Evolutionary conservation across 2,888 invertebrate species (phyloP), one percentile per base, ranked within the genome.

Genomic region (Drosophila flavopinicola): DNA sequence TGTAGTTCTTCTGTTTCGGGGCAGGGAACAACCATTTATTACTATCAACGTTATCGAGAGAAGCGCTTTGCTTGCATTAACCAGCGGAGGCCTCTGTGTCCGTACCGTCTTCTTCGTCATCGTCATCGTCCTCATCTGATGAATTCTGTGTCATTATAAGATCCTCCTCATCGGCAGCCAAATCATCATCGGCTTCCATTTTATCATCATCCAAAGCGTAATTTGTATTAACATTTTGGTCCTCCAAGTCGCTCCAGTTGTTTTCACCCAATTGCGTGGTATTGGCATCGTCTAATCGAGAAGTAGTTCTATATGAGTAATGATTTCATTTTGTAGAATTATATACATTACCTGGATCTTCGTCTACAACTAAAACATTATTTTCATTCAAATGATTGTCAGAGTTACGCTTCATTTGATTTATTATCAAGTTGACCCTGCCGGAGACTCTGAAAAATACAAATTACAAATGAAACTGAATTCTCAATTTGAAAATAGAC

Each of bases 321-420:
- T 5, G 6, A 0, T 9, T 30, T 5, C 3, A 7, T 5, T 24
- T 35, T 27, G 6, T 23, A 9, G n/a, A 6, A 10, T 17, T 20
- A 20, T 6, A 7, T 33, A 49, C 58, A 23, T 56, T 75, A 91
- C 90, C 89, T 68, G 84, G 48, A 29, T 71, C 84, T 48, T 91
- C 91, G 23, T 91, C 85, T 48, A 89, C 85, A 10, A 89, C 68
- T 15, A 91, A 56, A 6, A 83, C 84, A 69, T 90, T 88, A 25
- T 86, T 83, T 59, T 76, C 87, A 59, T 89, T 88, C 7, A 91
- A 66, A 33, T 69, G 74, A 11, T 89, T 89, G 25, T 87, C 86
- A 1, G 82, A 76, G 64, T 91, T 91, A 1, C 88, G 85, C 63
- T 89, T 88, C 59, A 91, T 91, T 85, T 91, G 91, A 64, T 83